Evolutionary conservation across 2,888 invertebrate genomes (phyloP), one percentile per base, ranked within the genome.

Genomic region (Drosophila barbarae): DNA sequence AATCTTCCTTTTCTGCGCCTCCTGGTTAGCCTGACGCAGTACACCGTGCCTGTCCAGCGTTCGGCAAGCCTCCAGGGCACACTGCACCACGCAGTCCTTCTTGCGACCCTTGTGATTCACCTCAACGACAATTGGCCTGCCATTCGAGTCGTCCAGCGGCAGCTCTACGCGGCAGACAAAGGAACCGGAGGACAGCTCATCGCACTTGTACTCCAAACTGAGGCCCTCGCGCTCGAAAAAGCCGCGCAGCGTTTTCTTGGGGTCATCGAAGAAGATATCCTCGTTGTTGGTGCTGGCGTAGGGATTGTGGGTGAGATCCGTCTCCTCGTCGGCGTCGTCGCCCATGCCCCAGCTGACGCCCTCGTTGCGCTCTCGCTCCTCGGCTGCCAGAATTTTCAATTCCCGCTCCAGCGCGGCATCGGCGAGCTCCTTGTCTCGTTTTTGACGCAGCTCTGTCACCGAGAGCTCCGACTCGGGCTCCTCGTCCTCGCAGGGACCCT

Each of bases 321-420:
- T 92, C 77, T 95, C 96, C 74, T 96, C 96, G 73, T 95, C 96
- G 0, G 96, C 96, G 84, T 97, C 97, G 74, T 97, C 97, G 5
- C 92, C 93, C 94, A 98, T 95, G 76, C 98, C 98, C 98, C 98
- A 98, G 86, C 94, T 93, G 69, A 97, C 94, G 5, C 97, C 97
- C 71, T 93, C 92, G 42, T 76, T 84, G 34, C 93, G 92, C 58
- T 92, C 92, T 38, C 76, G 91, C 88, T 88, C 88, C 79, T 87
- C 90, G 38, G 90, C 90, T 56, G 90, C 80, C 39, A 86, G 82
- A 13, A 79, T 72, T 61, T 89, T 87, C 0, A 89, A 85, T 61
- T 89, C 80, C 73, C 91, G 89, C 0, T 95, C 93, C 0, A 95
- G 92, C 0, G 93, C 91, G 9, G 95, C 90, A 66, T 94, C 93